phyloP scores from a whole-genome alignment of 2,113 vertebrate species.

The Clarias magur region DNA sequence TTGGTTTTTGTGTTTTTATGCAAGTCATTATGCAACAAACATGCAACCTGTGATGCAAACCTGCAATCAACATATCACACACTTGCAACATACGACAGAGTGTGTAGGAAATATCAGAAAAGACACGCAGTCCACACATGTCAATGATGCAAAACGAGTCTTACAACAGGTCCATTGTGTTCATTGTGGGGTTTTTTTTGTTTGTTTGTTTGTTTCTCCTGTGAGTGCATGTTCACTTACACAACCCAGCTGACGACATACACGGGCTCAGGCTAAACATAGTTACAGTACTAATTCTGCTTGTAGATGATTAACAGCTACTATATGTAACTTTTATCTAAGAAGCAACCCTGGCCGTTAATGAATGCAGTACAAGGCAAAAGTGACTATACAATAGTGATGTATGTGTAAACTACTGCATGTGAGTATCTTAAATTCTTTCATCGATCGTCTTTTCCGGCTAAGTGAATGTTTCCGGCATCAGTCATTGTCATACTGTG shows the following conservation, averaged over 20 bases:
- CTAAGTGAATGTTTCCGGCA: slow-evolving; percentile 4
- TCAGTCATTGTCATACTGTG: slow-evolving; percentile 6
- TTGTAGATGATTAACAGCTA: not conserved
- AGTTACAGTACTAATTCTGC: not conserved
- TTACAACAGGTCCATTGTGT: not conserved
- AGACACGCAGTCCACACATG: not conserved
- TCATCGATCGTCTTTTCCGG: not conserved
- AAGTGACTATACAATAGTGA: slow-evolving; percentile 7
- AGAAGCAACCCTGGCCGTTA: not conserved
- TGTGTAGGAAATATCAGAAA: not conserved
- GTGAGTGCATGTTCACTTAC: not conserved
- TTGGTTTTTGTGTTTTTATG: slow-evolving; percentile 1
- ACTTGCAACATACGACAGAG: slow-evolving; percentile 19
- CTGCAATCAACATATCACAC: not conserved
- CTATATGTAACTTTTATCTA: not conserved
- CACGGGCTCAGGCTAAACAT: not conserved
- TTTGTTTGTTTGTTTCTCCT: not conserved
- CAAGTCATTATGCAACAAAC: not conserved
- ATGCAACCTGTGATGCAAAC: slow-evolving; percentile 23
- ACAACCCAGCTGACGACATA: not conserved
- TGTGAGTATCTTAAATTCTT: slow-evolving; percentile 4
- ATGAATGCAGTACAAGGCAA: not conserved
- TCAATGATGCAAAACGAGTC: slow-evolving; percentile 17
- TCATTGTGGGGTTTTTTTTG: not conserved
- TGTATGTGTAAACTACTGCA: not conserved